These are phyloP conservation scores for Sparus aurata DNA, from an alignment of 2,797 vertebrate genomes.

Conservation along the genomic window DNA sequence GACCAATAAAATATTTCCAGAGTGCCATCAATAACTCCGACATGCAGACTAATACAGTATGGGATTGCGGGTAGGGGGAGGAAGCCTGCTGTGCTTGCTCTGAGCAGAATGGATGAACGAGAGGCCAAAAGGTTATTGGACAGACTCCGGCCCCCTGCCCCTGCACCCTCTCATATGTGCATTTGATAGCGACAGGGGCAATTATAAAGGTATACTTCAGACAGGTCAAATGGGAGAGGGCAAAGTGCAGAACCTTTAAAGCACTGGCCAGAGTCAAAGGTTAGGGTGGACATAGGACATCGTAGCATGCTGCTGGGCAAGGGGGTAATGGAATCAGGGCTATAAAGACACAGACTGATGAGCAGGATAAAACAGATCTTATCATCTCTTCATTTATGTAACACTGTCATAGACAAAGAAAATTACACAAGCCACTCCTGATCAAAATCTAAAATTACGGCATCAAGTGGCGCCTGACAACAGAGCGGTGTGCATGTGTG, in stretches of 20 bases:
- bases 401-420: constrained; percentile 30
- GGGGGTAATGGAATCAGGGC: constrained; percentile 70
- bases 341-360: constrained; percentile 65
- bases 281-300: constrained; percentile 79
- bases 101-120: constrained; percentile 80
- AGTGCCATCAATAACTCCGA: constrained; percentile 85
- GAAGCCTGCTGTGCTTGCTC: constrained; percentile 67
- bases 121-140: constrained; percentile 86
- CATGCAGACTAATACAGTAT: constrained; percentile 88
- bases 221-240: constrained; percentile 87
- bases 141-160: constrained; percentile 75
- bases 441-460: constrained; percentile 37
- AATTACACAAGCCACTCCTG: constrained; percentile 25
- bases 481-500: neutral
- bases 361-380: constrained; percentile 29
- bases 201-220: constrained; percentile 90
- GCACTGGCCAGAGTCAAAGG: constrained; percentile 86
- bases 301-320: constrained; percentile 59
- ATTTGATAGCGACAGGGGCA: constrained; percentile 84
- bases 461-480: constrained; percentile 9
- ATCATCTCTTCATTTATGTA: constrained; percentile 25
- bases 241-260: constrained; percentile 87
- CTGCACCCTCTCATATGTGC: constrained; percentile 81
- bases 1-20: constrained; percentile 87
- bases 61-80: constrained; percentile 71